Percentiles rank a stretch among this genome's conserved stretches.
Evolutionary conservation across 2,888 invertebrate genomes (phyloP).

Genomic region (Ormyrus pomaceus): DNA sequence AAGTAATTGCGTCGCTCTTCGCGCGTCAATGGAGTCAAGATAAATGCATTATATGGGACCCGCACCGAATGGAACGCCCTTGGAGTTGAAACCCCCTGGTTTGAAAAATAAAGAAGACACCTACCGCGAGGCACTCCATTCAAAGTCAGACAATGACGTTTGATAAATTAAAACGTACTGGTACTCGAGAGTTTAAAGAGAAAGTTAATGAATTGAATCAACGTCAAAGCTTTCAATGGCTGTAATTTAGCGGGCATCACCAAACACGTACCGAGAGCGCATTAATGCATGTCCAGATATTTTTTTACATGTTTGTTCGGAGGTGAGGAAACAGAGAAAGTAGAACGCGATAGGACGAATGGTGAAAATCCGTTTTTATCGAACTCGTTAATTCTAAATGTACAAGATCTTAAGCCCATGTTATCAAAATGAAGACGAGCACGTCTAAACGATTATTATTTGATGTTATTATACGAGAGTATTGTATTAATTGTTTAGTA

Average conservation of each 20-base stretch:
- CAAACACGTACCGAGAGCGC: constrained; percentile 68
- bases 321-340: neutral
- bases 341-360: neutral
- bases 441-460: constrained; percentile 23
- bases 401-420: constrained; percentile 34
- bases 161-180: constrained; percentile 65
- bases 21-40: constrained; percentile 24
- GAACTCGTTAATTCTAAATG: neutral
- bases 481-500: neutral
- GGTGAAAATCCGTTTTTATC: constrained; percentile 39
- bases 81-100: no score
- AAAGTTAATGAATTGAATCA: no score
- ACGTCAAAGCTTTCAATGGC: no score
- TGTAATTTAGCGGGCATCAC: constrained; percentile 65
- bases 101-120: constrained; percentile 4
- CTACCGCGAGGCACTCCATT: constrained; percentile 19
- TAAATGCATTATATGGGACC: constrained; percentile 45
- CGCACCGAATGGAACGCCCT: constrained; percentile 38
- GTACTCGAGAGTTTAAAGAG: constrained; percentile 55
- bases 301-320: constrained; percentile 22
- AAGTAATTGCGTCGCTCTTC: neutral
- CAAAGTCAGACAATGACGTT: neutral
- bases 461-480: neutral
- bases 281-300: constrained; percentile 48
- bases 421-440: constrained; percentile 25